Evolutionary conservation across 2,113 vertebrate species (phyloP), one percentile per base, ranked within the genome.

Genomic region (Zapornia atra): DNA sequence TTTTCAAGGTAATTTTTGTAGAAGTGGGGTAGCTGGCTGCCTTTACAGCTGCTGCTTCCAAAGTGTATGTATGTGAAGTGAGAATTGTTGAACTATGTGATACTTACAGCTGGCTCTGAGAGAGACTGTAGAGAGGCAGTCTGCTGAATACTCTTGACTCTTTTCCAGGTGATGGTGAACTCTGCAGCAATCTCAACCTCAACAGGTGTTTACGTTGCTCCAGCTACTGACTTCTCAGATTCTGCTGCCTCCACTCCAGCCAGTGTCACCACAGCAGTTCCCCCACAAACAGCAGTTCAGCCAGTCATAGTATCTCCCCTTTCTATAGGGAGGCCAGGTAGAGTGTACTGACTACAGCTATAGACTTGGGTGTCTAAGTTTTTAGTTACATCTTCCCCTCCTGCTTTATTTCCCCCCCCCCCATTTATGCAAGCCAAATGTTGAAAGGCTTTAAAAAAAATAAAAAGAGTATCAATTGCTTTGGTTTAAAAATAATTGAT

Each of bases 91-190:
- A 68, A 34, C 28, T 34, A 2, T 53, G 21, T 77, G 71, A 19
- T 46, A 46, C 44, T 46, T 19, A 46, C 7, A 46, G 44, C 17
- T 46, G 44, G 44, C 44, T 46, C 44, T 46, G 44, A 46, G 17
- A 46, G 19, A 46, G 44, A 46, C 44, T 19, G 44, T 46, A 46
- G 44, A 46, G 44, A 46, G 44, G 50, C 71, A 61, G 25, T 19
- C 13, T 91, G 3, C 29, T 79, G 34, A 93, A 46, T 90, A 22
- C 71, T 92, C 77, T 96, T 96, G 70, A 78, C 42, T 94, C 61
- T 85, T 48, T 94, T 97, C 40, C 89, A 98, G 99, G 98, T 98
- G 24, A 97, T 99, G 96, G 97, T 98, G 94, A 99, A 98, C 94
- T 97, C 99, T 59, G 93, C 98, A 26, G 97, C 98, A 75, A 68